Conservation (phyloP, 2,113 vertebrate genomes). For the Xiphorhynchus elegans region DNA sequence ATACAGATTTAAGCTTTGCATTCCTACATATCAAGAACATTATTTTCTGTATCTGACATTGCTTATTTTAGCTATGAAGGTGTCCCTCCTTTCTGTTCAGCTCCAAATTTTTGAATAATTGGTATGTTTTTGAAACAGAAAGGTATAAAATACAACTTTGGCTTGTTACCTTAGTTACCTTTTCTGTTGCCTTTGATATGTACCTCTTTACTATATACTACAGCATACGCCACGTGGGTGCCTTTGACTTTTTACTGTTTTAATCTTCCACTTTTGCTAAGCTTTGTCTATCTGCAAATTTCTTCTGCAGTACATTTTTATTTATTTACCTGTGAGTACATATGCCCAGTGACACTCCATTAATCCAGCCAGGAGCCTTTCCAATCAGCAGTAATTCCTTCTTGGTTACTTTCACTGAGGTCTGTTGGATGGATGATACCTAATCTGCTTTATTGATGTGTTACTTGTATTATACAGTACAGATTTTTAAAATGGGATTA, state of each 20-base stretch:
- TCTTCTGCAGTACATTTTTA: background rate
- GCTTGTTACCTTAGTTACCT: background rate
- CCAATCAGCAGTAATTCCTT: background rate
- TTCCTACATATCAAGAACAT: accelerated
- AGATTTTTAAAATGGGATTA: background rate
- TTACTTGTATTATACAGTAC: background rate
- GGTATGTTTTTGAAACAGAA: background rate
- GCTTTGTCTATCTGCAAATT: background rate
- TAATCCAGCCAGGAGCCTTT: background rate
- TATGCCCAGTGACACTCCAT: background rate
- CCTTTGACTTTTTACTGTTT: background rate
- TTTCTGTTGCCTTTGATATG: background rate
- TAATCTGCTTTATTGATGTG: background rate
- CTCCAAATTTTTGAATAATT: background rate
- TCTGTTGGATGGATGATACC: background rate
- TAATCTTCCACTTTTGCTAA: background rate
- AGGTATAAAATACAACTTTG: background rate
- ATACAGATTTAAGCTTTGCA: background rate
- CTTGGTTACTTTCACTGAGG: background rate
- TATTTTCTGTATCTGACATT: background rate
- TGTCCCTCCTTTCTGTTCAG: background rate
- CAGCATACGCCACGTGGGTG: no score
- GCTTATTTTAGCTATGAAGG: background rate
- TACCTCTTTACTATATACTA: background rate
- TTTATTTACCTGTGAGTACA: background rate